phyloP scores from a whole-genome alignment of 2,113 vertebrate genomes.

The Aptenodytes patagonicus region DNA sequence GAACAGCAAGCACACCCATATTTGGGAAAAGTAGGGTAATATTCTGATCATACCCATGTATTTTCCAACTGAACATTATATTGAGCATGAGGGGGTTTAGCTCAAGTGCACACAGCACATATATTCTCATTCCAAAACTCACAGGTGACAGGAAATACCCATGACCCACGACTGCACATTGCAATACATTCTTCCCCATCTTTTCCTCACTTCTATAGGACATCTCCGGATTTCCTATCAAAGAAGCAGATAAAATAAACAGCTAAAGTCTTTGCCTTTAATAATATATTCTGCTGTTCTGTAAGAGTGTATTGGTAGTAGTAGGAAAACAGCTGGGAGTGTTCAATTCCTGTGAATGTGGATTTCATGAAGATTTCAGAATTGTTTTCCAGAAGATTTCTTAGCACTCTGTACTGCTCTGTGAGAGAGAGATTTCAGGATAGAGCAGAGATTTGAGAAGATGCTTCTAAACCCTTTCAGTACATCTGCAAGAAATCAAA shows the following conservation, averaged over 20 bases:
- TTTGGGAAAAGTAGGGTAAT: background rate
- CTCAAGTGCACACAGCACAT: background rate
- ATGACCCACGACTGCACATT: rapidly evolving
- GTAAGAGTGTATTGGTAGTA: background rate
- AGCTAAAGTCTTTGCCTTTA: background rate
- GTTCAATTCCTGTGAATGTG: background rate
- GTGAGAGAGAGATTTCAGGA: background rate
- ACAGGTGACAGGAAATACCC: background rate
- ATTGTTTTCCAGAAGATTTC: background rate
- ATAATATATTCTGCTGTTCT: background rate
- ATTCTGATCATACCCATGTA: background rate
- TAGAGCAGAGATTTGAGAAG: background rate
- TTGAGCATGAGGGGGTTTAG: background rate
- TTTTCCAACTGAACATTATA: background rate
- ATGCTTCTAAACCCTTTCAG: background rate
- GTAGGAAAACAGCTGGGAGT: background rate
- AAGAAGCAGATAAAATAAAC: background rate
- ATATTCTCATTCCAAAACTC: background rate
- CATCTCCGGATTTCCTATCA: background rate
- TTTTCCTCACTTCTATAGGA: background rate
- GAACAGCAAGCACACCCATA: background rate
- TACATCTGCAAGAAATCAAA: background rate
- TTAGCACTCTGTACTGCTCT: background rate
- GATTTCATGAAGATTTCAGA: background rate
- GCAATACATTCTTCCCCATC: background rate